Conservation (phyloP, 2,797 vertebrate species). For the Lepilemur ruficaudatus region DNA sequence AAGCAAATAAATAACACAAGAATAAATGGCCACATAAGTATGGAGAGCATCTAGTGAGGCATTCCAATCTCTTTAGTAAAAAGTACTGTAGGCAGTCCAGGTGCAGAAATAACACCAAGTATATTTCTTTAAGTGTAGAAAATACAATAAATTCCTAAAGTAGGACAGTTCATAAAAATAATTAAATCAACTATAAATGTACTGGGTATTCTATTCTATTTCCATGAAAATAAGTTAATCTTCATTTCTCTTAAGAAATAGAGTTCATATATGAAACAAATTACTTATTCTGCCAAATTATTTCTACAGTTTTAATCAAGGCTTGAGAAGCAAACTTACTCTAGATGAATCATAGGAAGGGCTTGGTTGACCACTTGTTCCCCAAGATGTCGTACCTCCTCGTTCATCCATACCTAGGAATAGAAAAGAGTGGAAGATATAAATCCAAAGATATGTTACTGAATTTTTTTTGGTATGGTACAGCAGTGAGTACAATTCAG, state of each 20-base stretch:
- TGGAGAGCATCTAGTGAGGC: background rate
- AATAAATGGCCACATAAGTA: background rate
- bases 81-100: background rate
- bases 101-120: background rate
- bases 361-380: slow-evolving; percentile 94
- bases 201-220: background rate
- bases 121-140: background rate
- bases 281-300: background rate
- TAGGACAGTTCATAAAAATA: background rate
- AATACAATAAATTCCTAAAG: background rate
- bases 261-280: background rate
- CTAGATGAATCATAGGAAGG: slow-evolving; percentile 95
- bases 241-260: slow-evolving; percentile 34
- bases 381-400: slow-evolving; percentile 93
- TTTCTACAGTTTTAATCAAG: slow-evolving; percentile 37
- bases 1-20: slow-evolving; percentile 29
- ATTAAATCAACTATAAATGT: background rate
- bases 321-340: slow-evolving; percentile 88
- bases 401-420: slow-evolving; percentile 95
- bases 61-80: background rate
- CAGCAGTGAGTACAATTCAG: background rate
- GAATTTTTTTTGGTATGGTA: background rate
- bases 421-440: slow-evolving; percentile 74
- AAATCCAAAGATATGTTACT: slow-evolving; percentile 3
- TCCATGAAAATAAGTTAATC: slow-evolving; percentile 29